Conservation (phyloP, 1,140 invertebrate genomes). For the Portunus trituberculatus region DNA sequence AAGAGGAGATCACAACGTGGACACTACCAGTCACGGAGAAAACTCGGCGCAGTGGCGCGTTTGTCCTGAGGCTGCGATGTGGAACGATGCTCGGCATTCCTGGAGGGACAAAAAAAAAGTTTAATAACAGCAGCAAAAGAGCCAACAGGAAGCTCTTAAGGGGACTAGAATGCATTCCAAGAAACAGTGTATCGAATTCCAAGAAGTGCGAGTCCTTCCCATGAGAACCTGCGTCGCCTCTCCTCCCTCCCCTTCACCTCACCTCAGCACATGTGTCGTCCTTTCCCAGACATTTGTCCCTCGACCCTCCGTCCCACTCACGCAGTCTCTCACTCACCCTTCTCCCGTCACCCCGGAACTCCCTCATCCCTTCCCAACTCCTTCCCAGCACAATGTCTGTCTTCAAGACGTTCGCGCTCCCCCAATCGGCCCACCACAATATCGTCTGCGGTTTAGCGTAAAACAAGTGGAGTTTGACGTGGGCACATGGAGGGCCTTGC, state of each 20-base stretch:
- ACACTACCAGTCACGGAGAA: background rate
- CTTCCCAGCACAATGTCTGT: background rate
- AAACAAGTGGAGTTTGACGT: too few relatives aligned
- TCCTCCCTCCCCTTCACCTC: background rate
- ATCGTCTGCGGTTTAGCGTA: background rate
- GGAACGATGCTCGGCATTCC: background rate
- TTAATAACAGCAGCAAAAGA: background rate
- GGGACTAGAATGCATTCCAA: slow-evolving; percentile 55
- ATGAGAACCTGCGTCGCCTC: slow-evolving; percentile 44
- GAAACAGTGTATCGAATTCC: slow-evolving; percentile 69
- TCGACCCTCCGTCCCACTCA: background rate
- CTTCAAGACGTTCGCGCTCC: background rate
- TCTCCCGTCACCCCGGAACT: background rate
- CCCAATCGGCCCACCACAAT: background rate
- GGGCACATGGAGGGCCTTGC: too few relatives aligned
- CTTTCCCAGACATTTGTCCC: slow-evolving; percentile 41
- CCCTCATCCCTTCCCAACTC: background rate
- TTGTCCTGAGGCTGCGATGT: background rate
- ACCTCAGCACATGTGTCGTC: slow-evolving; percentile 50
- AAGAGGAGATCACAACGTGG: too few relatives aligned
- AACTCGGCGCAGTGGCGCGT: background rate
- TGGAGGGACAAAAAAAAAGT: background rate
- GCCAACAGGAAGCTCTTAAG: slow-evolving; percentile 21
- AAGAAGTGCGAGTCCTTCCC: slow-evolving; percentile 63
- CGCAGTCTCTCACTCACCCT: background rate